Percentiles rank a stretch among this genome's conserved stretches.
Conservation (phyloP, 2,888 invertebrate genomes). For the Lepas anatifera region DNA sequence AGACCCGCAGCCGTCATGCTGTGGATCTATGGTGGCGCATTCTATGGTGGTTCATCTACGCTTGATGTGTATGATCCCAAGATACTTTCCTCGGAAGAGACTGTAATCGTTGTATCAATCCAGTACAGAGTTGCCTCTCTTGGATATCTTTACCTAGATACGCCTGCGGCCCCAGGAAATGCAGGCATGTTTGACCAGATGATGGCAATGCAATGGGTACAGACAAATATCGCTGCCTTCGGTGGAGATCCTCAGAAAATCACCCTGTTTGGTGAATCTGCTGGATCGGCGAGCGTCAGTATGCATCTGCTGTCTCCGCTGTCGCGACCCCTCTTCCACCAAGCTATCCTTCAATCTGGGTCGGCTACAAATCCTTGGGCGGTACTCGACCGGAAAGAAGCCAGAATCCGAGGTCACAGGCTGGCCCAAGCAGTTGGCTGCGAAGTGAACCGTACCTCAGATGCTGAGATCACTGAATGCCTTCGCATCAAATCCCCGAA, state of each 20-base stretch:
- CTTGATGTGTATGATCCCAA: constrained; percentile 88
- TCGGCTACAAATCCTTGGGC: constrained; percentile 90
- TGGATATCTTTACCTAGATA: constrained; percentile 79
- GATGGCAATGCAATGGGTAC: constrained; percentile 78
- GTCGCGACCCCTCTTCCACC: constrained; percentile 60
- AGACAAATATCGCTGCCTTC: constrained; percentile 72
- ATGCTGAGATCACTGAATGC: constrained; percentile 53
- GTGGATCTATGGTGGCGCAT: constrained; percentile 91
- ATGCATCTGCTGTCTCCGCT: constrained; percentile 69
- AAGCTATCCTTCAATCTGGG: constrained; percentile 85
- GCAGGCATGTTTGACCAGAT: constrained; percentile 92
- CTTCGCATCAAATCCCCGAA: constrained; percentile 56
- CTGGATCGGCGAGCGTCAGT: constrained; percentile 91
- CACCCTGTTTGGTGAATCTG: constrained; percentile 86
- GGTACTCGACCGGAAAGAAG: constrained; percentile 66
- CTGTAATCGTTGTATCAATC: constrained; percentile 83
- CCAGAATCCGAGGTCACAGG: constrained; percentile 46
- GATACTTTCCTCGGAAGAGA: constrained; percentile 74
- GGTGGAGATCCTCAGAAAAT: constrained; percentile 83
- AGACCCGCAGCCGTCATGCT: constrained; percentile 68
- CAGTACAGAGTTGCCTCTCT: constrained; percentile 87
- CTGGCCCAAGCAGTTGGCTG: constrained; percentile 74
- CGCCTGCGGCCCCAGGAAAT: constrained; percentile 71
- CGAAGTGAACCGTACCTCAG: constrained; percentile 54
- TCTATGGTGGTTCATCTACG: constrained; percentile 82